Evolutionary conservation across 2,113 vertebrate species (phyloP).

Genomic region (Malurus alboscapulatus): DNA sequence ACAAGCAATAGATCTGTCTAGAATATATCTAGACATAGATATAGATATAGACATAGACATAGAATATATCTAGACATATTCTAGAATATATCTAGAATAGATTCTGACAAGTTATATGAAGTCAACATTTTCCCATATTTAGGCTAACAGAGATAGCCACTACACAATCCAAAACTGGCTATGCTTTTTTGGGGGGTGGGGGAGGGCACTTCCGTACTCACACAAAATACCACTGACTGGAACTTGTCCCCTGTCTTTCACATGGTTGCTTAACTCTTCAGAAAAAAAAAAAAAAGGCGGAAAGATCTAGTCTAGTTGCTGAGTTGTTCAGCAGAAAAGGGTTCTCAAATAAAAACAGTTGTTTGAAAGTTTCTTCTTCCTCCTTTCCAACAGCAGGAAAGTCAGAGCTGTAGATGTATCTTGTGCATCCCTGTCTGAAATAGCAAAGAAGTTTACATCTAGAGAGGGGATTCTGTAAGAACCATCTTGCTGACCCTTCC

Average conservation of each 20-base stretch:
- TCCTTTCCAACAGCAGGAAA: background rate
- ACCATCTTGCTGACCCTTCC: accelerated
- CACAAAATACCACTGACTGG: background rate
- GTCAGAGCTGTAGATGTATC: background rate
- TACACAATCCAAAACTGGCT: background rate
- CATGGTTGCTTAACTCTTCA: background rate
- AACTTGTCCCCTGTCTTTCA: background rate
- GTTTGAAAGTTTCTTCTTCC: background rate
- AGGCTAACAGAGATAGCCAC: background rate
- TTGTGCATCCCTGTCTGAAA: background rate
- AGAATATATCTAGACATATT: no score
- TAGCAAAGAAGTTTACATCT: accelerated
- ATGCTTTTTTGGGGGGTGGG: background rate
- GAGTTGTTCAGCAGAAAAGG: background rate
- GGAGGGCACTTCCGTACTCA: background rate
- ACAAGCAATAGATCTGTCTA: background rate
- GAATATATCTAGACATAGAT: no score
- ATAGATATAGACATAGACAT: no score
- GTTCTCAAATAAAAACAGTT: background rate
- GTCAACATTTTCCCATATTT: background rate
- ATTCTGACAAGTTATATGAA: background rate
- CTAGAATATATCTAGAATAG: no score
- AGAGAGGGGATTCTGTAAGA: background rate
- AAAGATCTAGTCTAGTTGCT: background rate
- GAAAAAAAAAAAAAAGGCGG: background rate